Percentiles rank a stretch among this genome's conserved stretches.
Conservation (phyloP, 2,797 vertebrate species). For the Enteromius mattozi region DNA sequence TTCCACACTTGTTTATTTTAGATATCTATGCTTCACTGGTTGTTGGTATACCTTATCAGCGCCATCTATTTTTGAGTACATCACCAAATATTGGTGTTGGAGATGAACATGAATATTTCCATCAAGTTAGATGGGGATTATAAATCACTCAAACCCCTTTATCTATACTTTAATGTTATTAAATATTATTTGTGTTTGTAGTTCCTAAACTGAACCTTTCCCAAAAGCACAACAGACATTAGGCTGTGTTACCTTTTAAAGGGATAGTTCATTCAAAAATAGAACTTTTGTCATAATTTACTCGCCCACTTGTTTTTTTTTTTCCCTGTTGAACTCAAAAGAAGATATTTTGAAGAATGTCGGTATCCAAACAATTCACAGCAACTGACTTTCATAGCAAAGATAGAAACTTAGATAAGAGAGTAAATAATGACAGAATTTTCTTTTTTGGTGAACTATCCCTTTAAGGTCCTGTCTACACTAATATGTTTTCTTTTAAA, state of each 20-base stretch:
- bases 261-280: background rate
- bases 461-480: background rate
- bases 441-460: background rate
- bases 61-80: slow-evolving; percentile 4
- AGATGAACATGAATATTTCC: background rate
- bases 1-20: slow-evolving; percentile 59
- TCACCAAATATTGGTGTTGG: background rate
- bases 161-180: background rate
- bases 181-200: background rate
- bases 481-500: background rate
- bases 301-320: background rate
- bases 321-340: background rate
- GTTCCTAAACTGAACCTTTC: background rate
- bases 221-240: background rate
- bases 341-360: background rate
- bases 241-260: background rate
- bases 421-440: too few relatives aligned
- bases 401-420: too few relatives aligned
- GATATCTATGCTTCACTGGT: slow-evolving; percentile 3
- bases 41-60: slow-evolving; percentile 9
- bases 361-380: background rate
- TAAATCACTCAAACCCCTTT: background rate
- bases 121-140: background rate
- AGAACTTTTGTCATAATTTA: background rate
- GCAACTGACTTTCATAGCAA: background rate